Base-by-base conservation (phyloP, 2,113 vertebrate genomes). In the Cynopterus brachyotis region DNA sequence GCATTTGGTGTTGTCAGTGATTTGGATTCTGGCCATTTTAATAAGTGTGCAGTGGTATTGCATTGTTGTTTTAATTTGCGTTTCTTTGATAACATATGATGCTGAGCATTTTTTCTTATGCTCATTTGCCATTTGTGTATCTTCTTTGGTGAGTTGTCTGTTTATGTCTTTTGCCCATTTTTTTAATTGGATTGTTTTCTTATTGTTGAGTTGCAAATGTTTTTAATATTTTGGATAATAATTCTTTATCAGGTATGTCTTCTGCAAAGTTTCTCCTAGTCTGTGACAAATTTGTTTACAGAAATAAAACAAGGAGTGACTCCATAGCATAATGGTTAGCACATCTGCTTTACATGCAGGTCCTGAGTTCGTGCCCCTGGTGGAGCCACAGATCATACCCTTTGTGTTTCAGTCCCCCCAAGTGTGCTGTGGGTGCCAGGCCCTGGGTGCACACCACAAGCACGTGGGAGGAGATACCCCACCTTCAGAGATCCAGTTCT, bases 241-340 rank as follows among this genome's bases (percentile, higher is more conserved):
- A 15, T 73, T 60, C 70, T 92, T 89, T 84, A 55, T 88, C 47
- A 91, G 67, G 35, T n/a, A 80, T 10, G 55, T 84, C 55, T 88
- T 94, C 53, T 59, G 64, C 57, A 91, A 84, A 88, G 79, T 89
- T 72, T 92, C n/a, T 91, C 22, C 69, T 79, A 60, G 47, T 73
- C 42, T 28, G 20, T 91, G 55, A 67, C 24, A 42, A 20, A 93
- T 90, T 79, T 83, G 30, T 37, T 95, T 70, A 83, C 66, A 66
- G 53, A 93, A 75, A 45, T 64, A 53, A 87, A 73, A 64, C 26
- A 82, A 64, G 9, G 13, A 7, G 50, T 50, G 50, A 50, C 50
- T 50, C 50, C 15, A 16, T 16, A 50, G 50, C 4, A 3, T 50
- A 50, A 15, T 50, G 50, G 50, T 50, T 50, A 50, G 50, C 50